These are phyloP conservation scores for Coelopa pilipes DNA, from an alignment of 2,888 invertebrate species.

Conservation along the genomic window DNA sequence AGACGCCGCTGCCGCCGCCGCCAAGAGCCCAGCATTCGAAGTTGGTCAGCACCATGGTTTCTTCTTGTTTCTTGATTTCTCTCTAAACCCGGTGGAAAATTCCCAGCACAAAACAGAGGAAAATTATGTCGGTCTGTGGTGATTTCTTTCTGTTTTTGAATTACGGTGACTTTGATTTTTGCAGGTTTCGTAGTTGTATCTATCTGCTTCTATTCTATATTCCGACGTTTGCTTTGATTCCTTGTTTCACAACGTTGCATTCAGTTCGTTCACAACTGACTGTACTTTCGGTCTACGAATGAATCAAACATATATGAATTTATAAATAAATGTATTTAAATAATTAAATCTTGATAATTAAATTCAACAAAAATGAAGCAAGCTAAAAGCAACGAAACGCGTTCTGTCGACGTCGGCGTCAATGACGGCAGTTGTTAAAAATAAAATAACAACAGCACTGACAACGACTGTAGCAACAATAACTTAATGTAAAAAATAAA, in stretches of 20 bases:
- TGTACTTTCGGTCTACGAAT: conserved; percentile 14
- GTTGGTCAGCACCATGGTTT: conserved; percentile 61
- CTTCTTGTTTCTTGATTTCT: not conserved
- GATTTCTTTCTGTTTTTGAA: conserved; percentile 42
- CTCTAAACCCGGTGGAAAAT: conserved; percentile 49
- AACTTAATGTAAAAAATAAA: conserved; percentile 34
- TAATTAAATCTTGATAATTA: conserved; percentile 1
- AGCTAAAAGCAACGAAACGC: not conserved
- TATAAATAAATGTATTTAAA: not conserved
- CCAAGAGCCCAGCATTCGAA: conserved; percentile 61
- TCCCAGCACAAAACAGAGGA: conserved; percentile 44
- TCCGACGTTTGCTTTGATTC: conserved; percentile 53
- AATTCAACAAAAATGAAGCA: not conserved
- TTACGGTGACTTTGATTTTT: conserved; percentile 39
- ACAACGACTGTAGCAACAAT: too few species aligned
- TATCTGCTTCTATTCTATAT: not conserved
- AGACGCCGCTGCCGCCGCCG: conserved; percentile 32
- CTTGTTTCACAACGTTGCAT: conserved; percentile 37
- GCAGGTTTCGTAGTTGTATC: not conserved
- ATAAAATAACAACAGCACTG: conserved; percentile 36
- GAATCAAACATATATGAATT: not conserved
- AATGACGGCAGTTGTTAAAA: conserved; percentile 57
- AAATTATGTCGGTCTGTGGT: too few species aligned
- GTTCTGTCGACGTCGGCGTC: not conserved
- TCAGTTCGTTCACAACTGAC: conserved; percentile 7